Evolutionary conservation across 1,140 invertebrate species (phyloP).

Genomic region (Melipona quadrifasciata): DNA sequence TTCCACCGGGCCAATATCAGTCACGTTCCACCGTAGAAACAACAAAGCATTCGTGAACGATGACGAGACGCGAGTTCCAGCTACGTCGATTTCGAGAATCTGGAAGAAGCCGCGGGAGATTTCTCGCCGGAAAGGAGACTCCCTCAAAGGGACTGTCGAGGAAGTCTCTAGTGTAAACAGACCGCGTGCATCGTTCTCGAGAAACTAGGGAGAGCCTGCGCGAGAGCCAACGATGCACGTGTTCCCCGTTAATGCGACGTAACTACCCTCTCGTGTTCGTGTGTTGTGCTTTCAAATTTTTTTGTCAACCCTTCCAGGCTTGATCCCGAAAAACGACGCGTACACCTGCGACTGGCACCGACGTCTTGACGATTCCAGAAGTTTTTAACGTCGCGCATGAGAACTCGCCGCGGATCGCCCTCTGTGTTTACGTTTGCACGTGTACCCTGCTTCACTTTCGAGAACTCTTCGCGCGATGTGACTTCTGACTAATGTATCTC

Average conservation of each 20-base stretch:
- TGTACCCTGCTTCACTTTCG: background rate
- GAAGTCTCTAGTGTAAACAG: conserved; percentile 61
- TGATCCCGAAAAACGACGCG: background rate
- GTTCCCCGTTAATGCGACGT: conserved; percentile 49
- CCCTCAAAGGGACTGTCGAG: conserved; percentile 46
- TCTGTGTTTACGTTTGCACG: conserved; percentile 33
- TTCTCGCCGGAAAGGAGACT: conserved; percentile 43
- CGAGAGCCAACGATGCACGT: conserved; percentile 46
- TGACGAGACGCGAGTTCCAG: conserved; percentile 11
- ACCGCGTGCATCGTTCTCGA: conserved; percentile 19
- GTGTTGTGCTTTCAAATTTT: conserved; percentile 20
- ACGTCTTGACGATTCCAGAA: background rate
- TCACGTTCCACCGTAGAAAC: background rate
- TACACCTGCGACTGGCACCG: conserved; percentile 30
- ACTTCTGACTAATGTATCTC: background rate
- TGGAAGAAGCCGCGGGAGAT: conserved; percentile 28
- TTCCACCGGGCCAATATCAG: background rate
- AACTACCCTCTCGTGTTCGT: conserved; percentile 30
- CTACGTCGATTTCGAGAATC: conserved; percentile 46
- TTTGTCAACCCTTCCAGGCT: conserved; percentile 49
- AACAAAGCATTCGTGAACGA: background rate
- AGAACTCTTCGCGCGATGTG: background rate
- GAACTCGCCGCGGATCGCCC: background rate
- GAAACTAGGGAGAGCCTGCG: conserved; percentile 17
- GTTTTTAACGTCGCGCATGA: conserved; percentile 3